Evolutionary conservation across 1,140 invertebrate genomes (phyloP).

Genomic region (Monomorium pharaonis): DNA sequence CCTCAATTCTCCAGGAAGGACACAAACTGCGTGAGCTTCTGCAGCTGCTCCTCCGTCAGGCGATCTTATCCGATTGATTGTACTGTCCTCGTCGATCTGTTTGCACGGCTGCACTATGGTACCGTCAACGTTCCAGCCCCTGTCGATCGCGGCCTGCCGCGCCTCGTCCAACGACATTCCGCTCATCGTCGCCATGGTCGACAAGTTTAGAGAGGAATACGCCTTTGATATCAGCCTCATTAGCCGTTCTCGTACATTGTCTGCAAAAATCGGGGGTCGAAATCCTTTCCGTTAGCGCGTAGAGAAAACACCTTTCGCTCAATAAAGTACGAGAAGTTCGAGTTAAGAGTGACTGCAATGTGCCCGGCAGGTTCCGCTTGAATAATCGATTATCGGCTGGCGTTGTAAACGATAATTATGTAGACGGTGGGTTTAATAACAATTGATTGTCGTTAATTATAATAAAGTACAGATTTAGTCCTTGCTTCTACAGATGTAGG

Average conservation of each 20-base stretch:
- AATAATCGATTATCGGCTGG: conserved; percentile 42
- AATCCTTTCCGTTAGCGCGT: conserved; percentile 7
- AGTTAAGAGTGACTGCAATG: conserved; percentile 9
- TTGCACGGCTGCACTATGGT: conserved; percentile 87
- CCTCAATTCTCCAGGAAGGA: conserved; percentile 94
- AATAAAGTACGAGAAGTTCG: conserved; percentile 12
- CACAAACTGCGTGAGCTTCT: conserved; percentile 95
- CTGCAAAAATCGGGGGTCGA: conserved; percentile 83
- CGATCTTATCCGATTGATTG: conserved; percentile 85
- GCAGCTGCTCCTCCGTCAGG: conserved; percentile 93
- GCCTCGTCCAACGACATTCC: conserved; percentile 89
- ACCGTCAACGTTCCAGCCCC: conserved; percentile 89
- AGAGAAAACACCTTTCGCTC: neutral
- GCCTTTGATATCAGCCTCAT: conserved; percentile 91
- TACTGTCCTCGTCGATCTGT: conserved; percentile 76
- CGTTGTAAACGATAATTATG: conserved; percentile 35
- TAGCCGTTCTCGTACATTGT: conserved; percentile 90
- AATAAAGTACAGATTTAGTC: conserved; percentile 43
- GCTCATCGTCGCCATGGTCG: conserved; percentile 90
- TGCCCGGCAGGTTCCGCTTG: conserved; percentile 8
- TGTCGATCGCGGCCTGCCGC: conserved; percentile 86
- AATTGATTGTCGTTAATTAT: conserved; percentile 40
- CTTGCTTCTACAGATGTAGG: conserved; percentile 18
- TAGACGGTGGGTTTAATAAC: conserved; percentile 27
- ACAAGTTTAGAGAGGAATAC: conserved; percentile 92